Conservation (phyloP, 2,797 vertebrate genomes). For the Carapus acus region DNA sequence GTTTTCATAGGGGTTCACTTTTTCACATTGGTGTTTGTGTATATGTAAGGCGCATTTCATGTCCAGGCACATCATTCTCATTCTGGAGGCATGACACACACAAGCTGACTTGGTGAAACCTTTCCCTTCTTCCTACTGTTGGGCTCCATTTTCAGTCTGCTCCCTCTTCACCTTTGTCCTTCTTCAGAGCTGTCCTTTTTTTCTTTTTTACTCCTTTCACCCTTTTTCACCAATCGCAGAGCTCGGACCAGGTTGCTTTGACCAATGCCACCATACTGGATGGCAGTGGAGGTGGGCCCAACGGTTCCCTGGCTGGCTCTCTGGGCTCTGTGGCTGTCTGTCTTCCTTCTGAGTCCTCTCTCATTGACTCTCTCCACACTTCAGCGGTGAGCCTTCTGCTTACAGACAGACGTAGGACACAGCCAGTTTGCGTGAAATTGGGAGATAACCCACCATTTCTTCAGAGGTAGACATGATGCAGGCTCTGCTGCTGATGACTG, state of each 20-base stretch:
- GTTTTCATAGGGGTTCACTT: slow-evolving; percentile 18
- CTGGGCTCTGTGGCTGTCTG: slow-evolving; percentile 83
- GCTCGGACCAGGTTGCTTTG: slow-evolving; percentile 79
- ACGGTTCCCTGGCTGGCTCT: slow-evolving; percentile 84
- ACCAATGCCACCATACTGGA: slow-evolving; percentile 76
- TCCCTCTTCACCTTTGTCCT: slow-evolving; percentile 60
- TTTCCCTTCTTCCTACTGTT: slow-evolving; percentile 34
- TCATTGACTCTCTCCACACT: slow-evolving; percentile 88
- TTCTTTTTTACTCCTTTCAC: slow-evolving; percentile 71
- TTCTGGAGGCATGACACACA: slow-evolving; percentile 32
- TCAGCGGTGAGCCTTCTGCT: slow-evolving; percentile 83
- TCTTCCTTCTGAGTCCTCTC: slow-evolving; percentile 90
- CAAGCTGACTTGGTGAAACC: slow-evolving; percentile 31
- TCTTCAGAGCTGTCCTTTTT: slow-evolving; percentile 70
- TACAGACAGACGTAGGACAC: slow-evolving; percentile 14
- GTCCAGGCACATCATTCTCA: slow-evolving; percentile 47
- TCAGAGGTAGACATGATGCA: slow-evolving; percentile 9
- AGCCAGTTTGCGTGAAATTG: slow-evolving; percentile 3
- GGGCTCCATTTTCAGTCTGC: slow-evolving; percentile 45
- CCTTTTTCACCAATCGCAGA: slow-evolving; percentile 75
- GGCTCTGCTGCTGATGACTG: slow-evolving; percentile 16
- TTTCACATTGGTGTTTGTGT: slow-evolving; percentile 5
- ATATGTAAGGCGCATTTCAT: slow-evolving; percentile 27
- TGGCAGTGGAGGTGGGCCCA: slow-evolving; percentile 81
- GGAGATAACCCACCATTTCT: slow-evolving; percentile 15